phyloP scores from a whole-genome alignment of 1,140 invertebrate species.

The Drosophila elegans region DNA sequence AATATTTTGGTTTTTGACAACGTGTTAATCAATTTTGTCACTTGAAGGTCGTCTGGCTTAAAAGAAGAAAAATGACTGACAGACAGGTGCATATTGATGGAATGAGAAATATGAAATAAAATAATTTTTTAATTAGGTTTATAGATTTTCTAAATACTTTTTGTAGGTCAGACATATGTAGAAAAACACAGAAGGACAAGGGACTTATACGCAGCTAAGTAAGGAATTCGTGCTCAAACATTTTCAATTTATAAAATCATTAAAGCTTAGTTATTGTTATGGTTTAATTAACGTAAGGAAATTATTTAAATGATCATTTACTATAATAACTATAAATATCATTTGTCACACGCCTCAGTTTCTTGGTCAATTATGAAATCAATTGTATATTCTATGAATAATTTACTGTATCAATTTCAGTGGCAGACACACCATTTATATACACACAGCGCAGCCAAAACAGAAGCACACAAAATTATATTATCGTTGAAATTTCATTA shows the following conservation, averaged over 20 bases:
- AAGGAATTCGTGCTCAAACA: background rate
- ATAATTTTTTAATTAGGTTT: constrained; percentile 17
- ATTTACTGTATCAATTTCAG: constrained; percentile 50
- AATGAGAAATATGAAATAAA: constrained; percentile 21
- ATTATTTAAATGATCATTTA: constrained; percentile 19
- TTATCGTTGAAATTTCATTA: constrained; percentile 72
- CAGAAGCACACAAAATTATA: constrained; percentile 46
- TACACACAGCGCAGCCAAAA: background rate
- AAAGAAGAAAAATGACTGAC: constrained; percentile 3
- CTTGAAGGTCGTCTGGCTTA: constrained; percentile 41
- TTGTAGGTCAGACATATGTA: background rate
- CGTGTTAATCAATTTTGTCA: constrained; percentile 54
- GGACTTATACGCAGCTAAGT: too few species aligned
- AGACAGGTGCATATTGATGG: constrained; percentile 27
- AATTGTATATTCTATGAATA: constrained; percentile 53
- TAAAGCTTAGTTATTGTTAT: constrained; percentile 16
- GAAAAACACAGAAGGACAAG: background rate
- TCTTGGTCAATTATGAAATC: constrained; percentile 42
- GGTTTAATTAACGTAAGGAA: constrained; percentile 13
- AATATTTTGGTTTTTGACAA: constrained; percentile 41
- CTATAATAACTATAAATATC: constrained; percentile 24
- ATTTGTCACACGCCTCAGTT: constrained; percentile 33
- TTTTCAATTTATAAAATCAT: constrained; percentile 15
- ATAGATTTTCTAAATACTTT: background rate
- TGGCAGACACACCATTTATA: constrained; percentile 28